Evolutionary conservation across 2,113 vertebrate genomes (phyloP), one percentile per base, ranked within the genome.

Genomic region (Barnardius zonarius): DNA sequence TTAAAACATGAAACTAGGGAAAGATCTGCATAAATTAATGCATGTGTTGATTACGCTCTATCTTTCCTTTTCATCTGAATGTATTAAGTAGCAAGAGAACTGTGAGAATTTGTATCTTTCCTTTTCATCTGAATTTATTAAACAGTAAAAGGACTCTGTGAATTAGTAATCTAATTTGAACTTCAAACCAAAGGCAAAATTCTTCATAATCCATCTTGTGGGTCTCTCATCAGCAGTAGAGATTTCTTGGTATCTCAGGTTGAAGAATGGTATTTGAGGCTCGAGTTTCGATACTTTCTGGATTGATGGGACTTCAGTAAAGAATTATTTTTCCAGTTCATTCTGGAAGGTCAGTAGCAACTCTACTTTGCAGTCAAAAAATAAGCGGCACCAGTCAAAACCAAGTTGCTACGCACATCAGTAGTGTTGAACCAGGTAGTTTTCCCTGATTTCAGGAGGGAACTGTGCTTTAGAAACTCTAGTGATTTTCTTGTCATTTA

Each of bases 1-100:
- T 94, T 92, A 94, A 96, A 92, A 86, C 91, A 83, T 37, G 93
- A 94, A 91, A 83, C 90, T 95, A 33, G 83, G 82, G 92, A 76
- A 96, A 95, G 92, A 96, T 93, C 94, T 97, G 95, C 96, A 97
- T 97, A 97, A 95, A 96, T 97, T 97, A 97, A 72, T 73, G 90
- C 77, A 83, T 95, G 15, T 97, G 94, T 96, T 95, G 95, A 92
- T 97, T 96, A 84, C 67, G 49, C 59, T 85, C 54, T 96, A 96
- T 97, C 96, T 96, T 94, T 69, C 64, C 89, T 93, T 97, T 96
- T 96, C 86, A 97, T 97, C 96, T 97, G 91, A 90, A 86, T 92
- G 85, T 90, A 95, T 95, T 97, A 96, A 96, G 88, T 88, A 91
- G 91, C 63, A 63, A 88, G 67, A 93, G 55, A 93, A 90, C 93